Conservation (phyloP, 2,888 invertebrate species). For the Isotomurus palustris region DNA sequence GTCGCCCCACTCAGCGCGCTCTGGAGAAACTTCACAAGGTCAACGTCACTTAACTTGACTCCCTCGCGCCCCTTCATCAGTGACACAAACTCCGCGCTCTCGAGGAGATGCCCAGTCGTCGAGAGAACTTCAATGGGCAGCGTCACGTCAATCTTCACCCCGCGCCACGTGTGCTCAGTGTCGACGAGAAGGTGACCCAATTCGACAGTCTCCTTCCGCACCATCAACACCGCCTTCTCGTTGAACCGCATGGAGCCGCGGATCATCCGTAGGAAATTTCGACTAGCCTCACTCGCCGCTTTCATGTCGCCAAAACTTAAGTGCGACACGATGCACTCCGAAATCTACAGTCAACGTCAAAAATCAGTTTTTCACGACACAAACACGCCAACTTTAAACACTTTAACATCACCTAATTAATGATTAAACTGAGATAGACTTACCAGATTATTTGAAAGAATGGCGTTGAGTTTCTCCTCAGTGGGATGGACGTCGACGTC, state of each 20-base stretch:
- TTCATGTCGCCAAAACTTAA: constrained; percentile 27
- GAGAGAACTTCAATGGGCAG: constrained; percentile 12
- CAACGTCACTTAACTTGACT: too few relatives aligned
- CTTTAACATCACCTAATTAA: too few relatives aligned
- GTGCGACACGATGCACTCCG: constrained; percentile 7
- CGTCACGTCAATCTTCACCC: constrained; percentile 15
- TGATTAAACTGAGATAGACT: too few relatives aligned
- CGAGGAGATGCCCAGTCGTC: constrained; percentile 14
- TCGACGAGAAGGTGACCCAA: constrained; percentile 9
- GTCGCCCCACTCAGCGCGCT: constrained; percentile 4
- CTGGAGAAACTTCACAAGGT: constrained; percentile 7
- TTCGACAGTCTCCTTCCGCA: constrained; percentile 9
- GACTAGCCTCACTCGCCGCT: constrained; percentile 8
- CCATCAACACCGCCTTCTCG: constrained; percentile 9
- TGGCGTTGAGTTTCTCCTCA: too few relatives aligned
- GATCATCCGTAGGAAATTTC: constrained; percentile 2
- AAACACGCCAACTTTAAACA: too few relatives aligned
- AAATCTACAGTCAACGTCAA: constrained; percentile 22
- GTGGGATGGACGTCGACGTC: too few relatives aligned
- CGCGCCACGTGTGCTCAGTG: constrained; percentile 14
- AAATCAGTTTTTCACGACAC: too few relatives aligned
- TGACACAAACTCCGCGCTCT: too few relatives aligned
- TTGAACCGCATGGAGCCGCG: constrained; percentile 14
- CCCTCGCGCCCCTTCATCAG: too few relatives aligned
- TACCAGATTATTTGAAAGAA: too few relatives aligned